phyloP scores from a whole-genome alignment of 2,888 invertebrate genomes.

The Celastrina argiolus region DNA sequence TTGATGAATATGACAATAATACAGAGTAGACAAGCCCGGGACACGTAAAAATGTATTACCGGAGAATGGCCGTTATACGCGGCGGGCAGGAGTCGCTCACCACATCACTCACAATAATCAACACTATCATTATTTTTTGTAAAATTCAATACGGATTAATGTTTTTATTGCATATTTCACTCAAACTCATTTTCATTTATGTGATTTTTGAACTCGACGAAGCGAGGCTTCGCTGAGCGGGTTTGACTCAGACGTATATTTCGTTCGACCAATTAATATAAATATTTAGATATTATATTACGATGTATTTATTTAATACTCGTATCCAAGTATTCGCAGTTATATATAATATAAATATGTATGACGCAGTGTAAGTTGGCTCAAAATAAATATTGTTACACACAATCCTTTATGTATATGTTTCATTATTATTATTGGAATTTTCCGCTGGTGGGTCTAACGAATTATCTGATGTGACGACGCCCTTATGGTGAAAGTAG shows the following conservation, averaged over 20 bases:
- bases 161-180: slow-evolving; percentile 18
- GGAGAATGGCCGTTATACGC: slow-evolving; percentile 50
- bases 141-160: slow-evolving; percentile 9
- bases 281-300: background rate
- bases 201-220: slow-evolving; percentile 18
- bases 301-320: background rate
- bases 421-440: slow-evolving; percentile 29
- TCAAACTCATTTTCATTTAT: slow-evolving; percentile 20
- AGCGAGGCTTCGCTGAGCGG: background rate
- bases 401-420: slow-evolving; percentile 21
- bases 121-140: slow-evolving; percentile 9
- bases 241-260: background rate
- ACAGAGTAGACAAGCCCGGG: too few relatives aligned
- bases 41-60: background rate
- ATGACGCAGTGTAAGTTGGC: background rate
- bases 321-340: background rate
- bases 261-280: background rate
- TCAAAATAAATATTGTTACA: slow-evolving; percentile 21
- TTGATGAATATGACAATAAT: too few relatives aligned
- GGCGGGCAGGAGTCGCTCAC: slow-evolving; percentile 36
- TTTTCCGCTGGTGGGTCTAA: slow-evolving; percentile 35
- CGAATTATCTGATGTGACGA: slow-evolving; percentile 42
- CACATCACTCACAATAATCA: slow-evolving; percentile 27
- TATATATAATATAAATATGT: background rate
- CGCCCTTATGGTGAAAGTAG: slow-evolving; percentile 70